Percentiles rank a stretch among this genome's conserved stretches.
These are phyloP conservation scores for Acyrthosiphon pisum DNA, from an alignment of 1,140 invertebrate species.

Conservation along the genomic window DNA sequence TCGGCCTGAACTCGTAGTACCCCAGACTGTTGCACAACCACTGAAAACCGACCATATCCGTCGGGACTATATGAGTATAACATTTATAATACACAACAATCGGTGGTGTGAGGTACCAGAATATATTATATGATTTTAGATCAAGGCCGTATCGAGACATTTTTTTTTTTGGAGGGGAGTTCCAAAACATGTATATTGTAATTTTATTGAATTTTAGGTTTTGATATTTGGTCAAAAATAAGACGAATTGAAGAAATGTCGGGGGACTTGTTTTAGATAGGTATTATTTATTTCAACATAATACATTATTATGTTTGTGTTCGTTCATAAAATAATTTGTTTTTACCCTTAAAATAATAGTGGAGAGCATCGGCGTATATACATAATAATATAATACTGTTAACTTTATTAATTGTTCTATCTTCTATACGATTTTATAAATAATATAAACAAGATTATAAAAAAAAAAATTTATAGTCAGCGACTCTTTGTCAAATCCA, in stretches of 20 bases:
- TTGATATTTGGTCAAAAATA: too few species aligned
- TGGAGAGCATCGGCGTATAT: too few species aligned
- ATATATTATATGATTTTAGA: neutral
- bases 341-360: neutral
- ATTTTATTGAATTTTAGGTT: too few species aligned
- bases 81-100: neutral
- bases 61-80: neutral
- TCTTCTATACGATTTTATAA: neutral
- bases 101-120: neutral
- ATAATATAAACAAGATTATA: neutral
- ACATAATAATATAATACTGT: neutral
- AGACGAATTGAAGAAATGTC: too few species aligned
- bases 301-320: neutral
- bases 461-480: neutral
- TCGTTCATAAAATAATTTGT: neutral
- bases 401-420: neutral
- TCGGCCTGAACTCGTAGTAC: conserved; percentile 68
- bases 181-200: too few species aligned
- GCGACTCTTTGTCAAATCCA: neutral
- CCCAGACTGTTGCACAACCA: conserved; percentile 63
- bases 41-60: conserved; percentile 61
- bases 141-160: too few species aligned
- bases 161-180: too few species aligned
- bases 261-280: too few species aligned
- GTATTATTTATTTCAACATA: neutral